Evolutionary conservation across 2,113 vertebrate species (phyloP).

Genomic region (Stigmatopora nigra): DNA sequence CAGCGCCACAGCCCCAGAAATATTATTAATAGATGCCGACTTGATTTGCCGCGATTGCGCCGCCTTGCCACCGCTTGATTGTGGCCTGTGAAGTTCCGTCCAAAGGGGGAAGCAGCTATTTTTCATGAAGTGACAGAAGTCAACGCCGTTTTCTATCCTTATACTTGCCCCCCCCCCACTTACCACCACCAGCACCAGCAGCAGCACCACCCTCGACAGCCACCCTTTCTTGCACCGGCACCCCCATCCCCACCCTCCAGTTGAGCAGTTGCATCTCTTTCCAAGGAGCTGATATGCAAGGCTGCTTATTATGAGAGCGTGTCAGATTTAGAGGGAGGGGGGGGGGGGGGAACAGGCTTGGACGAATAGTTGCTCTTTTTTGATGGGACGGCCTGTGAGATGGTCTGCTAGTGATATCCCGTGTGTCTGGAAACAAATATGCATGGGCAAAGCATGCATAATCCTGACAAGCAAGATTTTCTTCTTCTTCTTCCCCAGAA

Average conservation of each 20-base stretch:
- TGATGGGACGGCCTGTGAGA: constrained; percentile 62
- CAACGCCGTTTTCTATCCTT: constrained; percentile 60
- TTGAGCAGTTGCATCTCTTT: constrained; percentile 83
- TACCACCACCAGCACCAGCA: not conserved
- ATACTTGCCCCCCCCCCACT: not conserved
- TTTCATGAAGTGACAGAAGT: constrained; percentile 99
- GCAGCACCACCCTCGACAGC: constrained; percentile 39
- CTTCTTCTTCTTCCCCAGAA: not conserved
- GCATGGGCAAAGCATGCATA: constrained; percentile 26
- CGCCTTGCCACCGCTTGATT: constrained; percentile 84
- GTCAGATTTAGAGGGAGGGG: constrained; percentile 69
- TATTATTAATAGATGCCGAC: constrained; percentile 99
- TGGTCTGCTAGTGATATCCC: constrained; percentile 54
- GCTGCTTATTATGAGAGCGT: constrained; percentile 93
- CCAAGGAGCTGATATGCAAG: constrained; percentile 94
- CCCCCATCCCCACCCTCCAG: constrained; percentile 48
- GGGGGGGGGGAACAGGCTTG: constrained; percentile 9
- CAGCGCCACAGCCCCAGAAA: constrained; percentile 93
- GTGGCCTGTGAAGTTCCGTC: constrained; percentile 98
- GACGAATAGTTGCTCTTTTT: constrained; percentile 56
- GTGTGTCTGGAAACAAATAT: constrained; percentile 11
- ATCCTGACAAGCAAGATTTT: constrained; percentile 36
- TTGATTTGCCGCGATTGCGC: constrained; percentile 97
- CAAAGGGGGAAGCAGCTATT: constrained; percentile 99
- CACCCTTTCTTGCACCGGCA: not conserved